Percentiles rank a stretch among this genome's conserved stretches.
Conservation (phyloP, 35 echinoderm and acorn worm species). For the Amphiura filiformis region DNA sequence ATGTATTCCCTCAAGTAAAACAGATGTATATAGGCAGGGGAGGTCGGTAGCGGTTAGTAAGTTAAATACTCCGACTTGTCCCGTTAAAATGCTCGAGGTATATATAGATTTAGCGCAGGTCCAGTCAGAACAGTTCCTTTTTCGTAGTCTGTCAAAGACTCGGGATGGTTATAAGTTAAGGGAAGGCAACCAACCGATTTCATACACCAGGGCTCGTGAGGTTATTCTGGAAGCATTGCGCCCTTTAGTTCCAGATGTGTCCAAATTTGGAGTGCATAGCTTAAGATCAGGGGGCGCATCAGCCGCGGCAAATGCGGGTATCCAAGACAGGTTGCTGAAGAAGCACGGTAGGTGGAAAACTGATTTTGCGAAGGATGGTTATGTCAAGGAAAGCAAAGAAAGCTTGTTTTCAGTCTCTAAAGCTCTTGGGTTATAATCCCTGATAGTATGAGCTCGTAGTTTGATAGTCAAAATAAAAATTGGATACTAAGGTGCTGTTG, state of each 20-base stretch:
- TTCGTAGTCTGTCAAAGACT: neutral
- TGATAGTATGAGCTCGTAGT: too few species aligned
- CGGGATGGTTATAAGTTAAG: slow-evolving; percentile 9
- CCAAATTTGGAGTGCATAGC: neutral
- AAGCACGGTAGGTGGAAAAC: neutral
- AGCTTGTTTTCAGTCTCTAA: neutral
- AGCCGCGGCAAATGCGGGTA: neutral
- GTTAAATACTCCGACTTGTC: neutral
- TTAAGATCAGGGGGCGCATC: neutral
- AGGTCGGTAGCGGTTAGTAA: neutral
- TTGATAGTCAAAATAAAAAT: too few species aligned
- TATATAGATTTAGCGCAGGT: neutral
- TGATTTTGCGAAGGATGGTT: neutral
- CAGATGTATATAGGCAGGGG: neutral
- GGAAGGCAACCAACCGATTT: slow-evolving; percentile 16
- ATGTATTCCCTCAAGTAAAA: neutral
- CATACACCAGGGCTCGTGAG: neutral
- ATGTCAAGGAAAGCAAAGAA: neutral
- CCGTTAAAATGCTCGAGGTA: neutral
- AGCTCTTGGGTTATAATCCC: slow-evolving; percentile 4
- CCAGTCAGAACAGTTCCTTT: neutral
- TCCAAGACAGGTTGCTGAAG: neutral
- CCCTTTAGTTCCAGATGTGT: slow-evolving; percentile 9
- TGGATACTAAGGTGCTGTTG: too few species aligned
- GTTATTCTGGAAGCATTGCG: neutral